These are phyloP conservation scores for Neotoma lepida DNA, from an alignment of 2,113 vertebrate genomes.

Conservation along the genomic window DNA sequence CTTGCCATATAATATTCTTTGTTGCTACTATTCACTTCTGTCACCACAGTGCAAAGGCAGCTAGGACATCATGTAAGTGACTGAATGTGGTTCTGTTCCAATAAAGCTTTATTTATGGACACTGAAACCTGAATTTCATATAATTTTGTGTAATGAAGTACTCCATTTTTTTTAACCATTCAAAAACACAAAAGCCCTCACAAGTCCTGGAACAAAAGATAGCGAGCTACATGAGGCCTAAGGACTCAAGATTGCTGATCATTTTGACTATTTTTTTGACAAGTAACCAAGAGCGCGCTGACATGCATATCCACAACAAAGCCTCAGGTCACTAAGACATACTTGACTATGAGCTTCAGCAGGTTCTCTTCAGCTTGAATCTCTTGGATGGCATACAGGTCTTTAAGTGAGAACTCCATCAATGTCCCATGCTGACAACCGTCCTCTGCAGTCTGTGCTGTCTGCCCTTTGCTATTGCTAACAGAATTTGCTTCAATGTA, in stretches of 20 bases:
- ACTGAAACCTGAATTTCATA: not conserved
- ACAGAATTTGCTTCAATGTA: slow-evolving; percentile 96
- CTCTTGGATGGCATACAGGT: slow-evolving; percentile 97
- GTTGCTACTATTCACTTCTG: not conserved
- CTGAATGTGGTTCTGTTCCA: not conserved
- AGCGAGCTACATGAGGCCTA: not conserved
- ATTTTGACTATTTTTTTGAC: slow-evolving; percentile 16
- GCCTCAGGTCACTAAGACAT: slow-evolving; percentile 67
- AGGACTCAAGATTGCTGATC: not conserved
- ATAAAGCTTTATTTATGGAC: not conserved
- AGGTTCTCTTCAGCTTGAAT: slow-evolving; percentile 96
- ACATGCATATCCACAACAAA: not conserved
- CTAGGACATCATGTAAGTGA: not conserved
- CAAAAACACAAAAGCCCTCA: slow-evolving; percentile 5
- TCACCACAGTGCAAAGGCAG: not conserved
- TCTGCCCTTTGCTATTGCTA: slow-evolving; percentile 96
- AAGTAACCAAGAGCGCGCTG: not conserved
- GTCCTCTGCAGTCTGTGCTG: slow-evolving; percentile 86
- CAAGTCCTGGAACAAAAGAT: not conserved
- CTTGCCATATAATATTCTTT: not conserved
- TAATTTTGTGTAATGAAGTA: slow-evolving; percentile 23
- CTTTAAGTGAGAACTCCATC: slow-evolving; percentile 96
- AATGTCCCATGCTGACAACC: slow-evolving; percentile 82
- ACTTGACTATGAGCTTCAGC: slow-evolving; percentile 92
- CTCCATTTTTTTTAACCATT: slow-evolving; percentile 4